Conservation (phyloP, 64 coral and sea anemone species). For the Montipora cactus region DNA sequence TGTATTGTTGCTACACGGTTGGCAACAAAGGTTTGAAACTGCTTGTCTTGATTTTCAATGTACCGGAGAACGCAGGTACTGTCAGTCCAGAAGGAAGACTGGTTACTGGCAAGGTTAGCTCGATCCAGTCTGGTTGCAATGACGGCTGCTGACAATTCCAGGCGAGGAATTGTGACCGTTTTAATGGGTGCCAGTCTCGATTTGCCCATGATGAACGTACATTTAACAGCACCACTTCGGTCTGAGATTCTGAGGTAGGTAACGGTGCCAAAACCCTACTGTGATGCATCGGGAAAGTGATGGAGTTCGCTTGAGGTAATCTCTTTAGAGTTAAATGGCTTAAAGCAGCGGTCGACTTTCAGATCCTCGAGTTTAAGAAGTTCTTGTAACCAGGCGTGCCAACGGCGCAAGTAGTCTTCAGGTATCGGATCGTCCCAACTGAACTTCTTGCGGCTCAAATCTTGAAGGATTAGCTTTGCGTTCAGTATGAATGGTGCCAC, state of each 20-base stretch:
- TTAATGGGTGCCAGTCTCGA: slow-evolving; percentile 29
- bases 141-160: slow-evolving; percentile 43
- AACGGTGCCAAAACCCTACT: not conserved
- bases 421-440: no score
- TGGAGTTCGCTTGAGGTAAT: slow-evolving; percentile 11
- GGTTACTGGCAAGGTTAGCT: not conserved
- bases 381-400: not conserved
- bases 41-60: no score
- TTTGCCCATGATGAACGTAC: not conserved
- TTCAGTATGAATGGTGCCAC: no score
- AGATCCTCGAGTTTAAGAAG: slow-evolving; percentile 21
- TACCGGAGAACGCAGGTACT: no score
- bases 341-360: slow-evolving; percentile 29
- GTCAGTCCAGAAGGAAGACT: no score
- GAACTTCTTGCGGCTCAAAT: no score
- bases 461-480: no score
- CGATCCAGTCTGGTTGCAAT: slow-evolving; percentile 29
- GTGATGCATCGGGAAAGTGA: slow-evolving; percentile 1
- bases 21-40: no score
- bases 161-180: slow-evolving; percentile 7
- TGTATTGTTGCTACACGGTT: no score
- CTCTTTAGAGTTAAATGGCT: not conserved
- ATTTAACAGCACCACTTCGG: no score
- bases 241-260: slow-evolving; percentile 31
- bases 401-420: no score